phyloP scores from a whole-genome alignment of 2,888 invertebrate genomes.

The Molorchus minor region DNA sequence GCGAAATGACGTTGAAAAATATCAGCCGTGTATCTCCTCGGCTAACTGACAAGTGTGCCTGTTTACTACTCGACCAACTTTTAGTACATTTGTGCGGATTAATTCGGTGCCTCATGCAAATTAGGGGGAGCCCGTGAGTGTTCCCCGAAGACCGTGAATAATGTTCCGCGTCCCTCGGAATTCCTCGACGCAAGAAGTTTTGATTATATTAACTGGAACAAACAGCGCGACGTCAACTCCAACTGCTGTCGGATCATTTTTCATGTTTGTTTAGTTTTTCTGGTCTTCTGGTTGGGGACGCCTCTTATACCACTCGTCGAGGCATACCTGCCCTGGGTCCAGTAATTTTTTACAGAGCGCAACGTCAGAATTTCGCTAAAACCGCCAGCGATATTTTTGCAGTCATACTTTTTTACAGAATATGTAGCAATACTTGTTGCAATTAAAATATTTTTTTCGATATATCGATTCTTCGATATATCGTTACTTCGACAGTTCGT shows the following conservation, averaged over 20 bases:
- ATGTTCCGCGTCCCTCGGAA: slow-evolving; percentile 40
- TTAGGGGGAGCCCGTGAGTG: slow-evolving; percentile 41
- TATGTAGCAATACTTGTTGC: too few relatives aligned
- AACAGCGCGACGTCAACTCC: slow-evolving; percentile 48
- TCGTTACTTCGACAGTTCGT: too few relatives aligned
- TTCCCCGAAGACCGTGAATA: slow-evolving; percentile 47
- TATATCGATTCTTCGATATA: too few relatives aligned
- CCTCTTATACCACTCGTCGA: slow-evolving; percentile 4
- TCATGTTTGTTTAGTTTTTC: slow-evolving; percentile 35
- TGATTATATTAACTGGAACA: slow-evolving; percentile 55
- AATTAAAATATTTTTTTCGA: too few relatives aligned
- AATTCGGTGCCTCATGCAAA: slow-evolving; percentile 47
- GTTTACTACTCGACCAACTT: not conserved
- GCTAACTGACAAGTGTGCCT: slow-evolving; percentile 4
- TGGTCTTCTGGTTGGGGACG: not conserved
- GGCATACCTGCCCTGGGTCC: not conserved
- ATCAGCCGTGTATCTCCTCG: not conserved
- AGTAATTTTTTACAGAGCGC: not conserved
- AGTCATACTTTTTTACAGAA: too few relatives aligned
- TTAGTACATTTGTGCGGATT: slow-evolving; percentile 4
- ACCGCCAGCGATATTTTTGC: too few relatives aligned
- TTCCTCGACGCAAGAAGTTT: slow-evolving; percentile 52
- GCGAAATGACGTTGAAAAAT: not conserved
- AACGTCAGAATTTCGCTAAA: too few relatives aligned
- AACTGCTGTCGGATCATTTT: slow-evolving; percentile 44